Evolutionary conservation across 2,797 vertebrate genomes (phyloP).

Genomic region (Propithecus deckenii): DNA sequence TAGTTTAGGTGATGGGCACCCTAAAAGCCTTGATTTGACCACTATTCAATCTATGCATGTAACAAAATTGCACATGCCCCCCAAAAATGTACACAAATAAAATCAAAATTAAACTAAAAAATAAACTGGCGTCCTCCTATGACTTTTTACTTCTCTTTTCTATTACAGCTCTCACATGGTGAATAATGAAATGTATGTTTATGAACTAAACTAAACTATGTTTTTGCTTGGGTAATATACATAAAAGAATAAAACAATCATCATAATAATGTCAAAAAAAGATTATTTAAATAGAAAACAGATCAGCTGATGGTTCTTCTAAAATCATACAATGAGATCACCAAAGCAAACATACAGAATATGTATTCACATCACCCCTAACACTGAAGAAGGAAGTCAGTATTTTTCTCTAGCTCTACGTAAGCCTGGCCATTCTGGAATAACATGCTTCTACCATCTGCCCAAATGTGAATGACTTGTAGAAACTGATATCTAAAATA

Average conservation of each 20-base stretch:
- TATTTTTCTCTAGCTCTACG: background rate
- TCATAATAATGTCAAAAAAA: background rate
- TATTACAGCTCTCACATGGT: background rate
- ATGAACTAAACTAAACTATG: background rate
- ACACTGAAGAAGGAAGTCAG: slow-evolving; percentile 14
- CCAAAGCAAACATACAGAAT: background rate
- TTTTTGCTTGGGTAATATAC: background rate
- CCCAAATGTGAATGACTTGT: slow-evolving; percentile 63
- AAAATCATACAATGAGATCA: slow-evolving; percentile 43
- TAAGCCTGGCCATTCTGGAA: slow-evolving; percentile 40
- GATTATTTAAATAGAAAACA: background rate
- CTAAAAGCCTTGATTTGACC: background rate
- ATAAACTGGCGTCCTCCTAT: background rate
- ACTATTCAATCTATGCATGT: background rate
- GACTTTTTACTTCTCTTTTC: background rate
- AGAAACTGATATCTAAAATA: slow-evolving; percentile 74
- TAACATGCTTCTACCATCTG: slow-evolving; percentile 73
- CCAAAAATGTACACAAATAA: background rate
- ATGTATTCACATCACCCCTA: background rate
- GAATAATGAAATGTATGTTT: background rate
- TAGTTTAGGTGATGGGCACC: background rate
- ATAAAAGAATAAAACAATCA: background rate
- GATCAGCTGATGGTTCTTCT: background rate
- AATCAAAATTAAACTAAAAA: background rate
- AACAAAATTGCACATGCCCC: background rate